Evolutionary conservation across 37 sponge, comb jelly and placozoan species (phyloP).

Genomic region (Amphimedon queenslandica): DNA sequence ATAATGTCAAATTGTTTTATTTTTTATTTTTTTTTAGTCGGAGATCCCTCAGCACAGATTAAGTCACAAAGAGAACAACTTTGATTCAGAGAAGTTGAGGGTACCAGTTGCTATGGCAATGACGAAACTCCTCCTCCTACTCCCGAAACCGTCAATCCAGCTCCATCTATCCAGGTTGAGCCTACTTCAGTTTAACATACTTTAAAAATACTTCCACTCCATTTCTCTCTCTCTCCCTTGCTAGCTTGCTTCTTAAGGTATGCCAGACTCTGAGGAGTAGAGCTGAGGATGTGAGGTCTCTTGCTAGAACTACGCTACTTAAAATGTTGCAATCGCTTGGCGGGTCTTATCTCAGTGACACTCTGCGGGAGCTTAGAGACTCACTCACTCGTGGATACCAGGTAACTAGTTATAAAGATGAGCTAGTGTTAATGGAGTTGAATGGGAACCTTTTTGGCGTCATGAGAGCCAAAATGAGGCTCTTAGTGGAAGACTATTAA

Average conservation of each 20-base stretch:
- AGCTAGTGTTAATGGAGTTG: background rate
- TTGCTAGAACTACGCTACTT: conserved; percentile 68
- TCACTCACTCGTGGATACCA: conserved; percentile 79
- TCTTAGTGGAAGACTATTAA: background rate
- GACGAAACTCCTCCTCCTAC: conserved; percentile 71
- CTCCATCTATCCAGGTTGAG: conserved; percentile 75
- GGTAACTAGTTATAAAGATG: conserved; percentile 43
- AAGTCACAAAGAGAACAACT: conserved; percentile 22
- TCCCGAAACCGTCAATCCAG: conserved; percentile 64
- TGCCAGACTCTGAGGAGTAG: conserved; percentile 69
- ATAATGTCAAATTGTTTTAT: background rate
- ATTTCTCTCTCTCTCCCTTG: no score
- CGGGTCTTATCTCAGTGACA: conserved; percentile 51
- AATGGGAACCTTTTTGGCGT: background rate
- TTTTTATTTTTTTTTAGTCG: no score
- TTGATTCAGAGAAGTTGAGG: conserved; percentile 46
- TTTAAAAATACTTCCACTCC: no score
- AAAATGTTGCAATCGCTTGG: conserved; percentile 81
- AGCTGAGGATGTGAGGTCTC: conserved; percentile 58
- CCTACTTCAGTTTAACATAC: no score
- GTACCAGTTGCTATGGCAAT: conserved; percentile 85
- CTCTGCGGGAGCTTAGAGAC: conserved; percentile 83
- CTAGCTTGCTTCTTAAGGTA: conserved; percentile 77
- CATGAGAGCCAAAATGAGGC: background rate
- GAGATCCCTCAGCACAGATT: conserved; percentile 21